Conservation (phyloP, 1,140 invertebrate species). For the Pentalonia nigronervosa region DNA sequence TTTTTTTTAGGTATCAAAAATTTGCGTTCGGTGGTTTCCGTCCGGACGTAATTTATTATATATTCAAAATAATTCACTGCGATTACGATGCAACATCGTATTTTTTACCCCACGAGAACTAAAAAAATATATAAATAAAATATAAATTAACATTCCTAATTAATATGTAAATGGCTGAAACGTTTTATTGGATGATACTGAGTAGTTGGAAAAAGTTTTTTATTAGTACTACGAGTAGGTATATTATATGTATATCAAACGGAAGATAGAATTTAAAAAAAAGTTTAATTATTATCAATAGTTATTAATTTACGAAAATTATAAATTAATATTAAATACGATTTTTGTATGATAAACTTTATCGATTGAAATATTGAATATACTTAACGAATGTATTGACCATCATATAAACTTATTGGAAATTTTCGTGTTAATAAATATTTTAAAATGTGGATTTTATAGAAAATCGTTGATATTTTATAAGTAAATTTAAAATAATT, state of each 20-base stretch:
- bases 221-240: neutral
- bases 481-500: neutral
- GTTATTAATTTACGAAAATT: neutral
- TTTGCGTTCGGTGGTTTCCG: slow-evolving; percentile 1
- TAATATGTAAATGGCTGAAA: slow-evolving; percentile 32
- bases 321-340: neutral
- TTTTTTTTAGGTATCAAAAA: slow-evolving; percentile 40
- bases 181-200: neutral
- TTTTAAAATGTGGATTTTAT: no score
- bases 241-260: neutral
- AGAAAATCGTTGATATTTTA: no score
- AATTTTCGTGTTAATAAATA: no score
- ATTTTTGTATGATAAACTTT: neutral
- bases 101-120: slow-evolving; percentile 21
- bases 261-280: neutral
- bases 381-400: no score
- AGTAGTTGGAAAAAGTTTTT: neutral
- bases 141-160: slow-evolving; percentile 36
- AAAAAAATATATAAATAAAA: slow-evolving; percentile 32
- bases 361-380: no score
- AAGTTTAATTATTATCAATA: neutral
- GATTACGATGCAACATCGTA: neutral
- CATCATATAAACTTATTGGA: no score
- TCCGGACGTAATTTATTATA: slow-evolving; percentile 36
- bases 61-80: slow-evolving; percentile 46